A percentile compares a stretch with the other conserved stretches of the same genome.
phyloP scores from a whole-genome alignment of 2,888 invertebrate species.

The Parnassius mnemosyne region DNA sequence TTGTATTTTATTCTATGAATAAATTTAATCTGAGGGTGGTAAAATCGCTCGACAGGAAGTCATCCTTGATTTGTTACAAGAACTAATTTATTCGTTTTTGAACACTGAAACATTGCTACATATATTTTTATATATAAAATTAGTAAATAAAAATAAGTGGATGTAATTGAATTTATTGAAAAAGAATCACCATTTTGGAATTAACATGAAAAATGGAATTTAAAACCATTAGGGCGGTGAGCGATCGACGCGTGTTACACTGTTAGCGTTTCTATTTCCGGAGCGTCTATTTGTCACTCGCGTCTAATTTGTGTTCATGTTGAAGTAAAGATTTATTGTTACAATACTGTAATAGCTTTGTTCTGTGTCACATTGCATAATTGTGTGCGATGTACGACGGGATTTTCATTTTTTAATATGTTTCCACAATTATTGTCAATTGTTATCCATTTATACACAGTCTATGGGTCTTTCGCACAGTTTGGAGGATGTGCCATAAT shows the following conservation, averaged over 20 bases:
- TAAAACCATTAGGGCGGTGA: conserved; percentile 54
- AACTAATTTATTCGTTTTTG: too few relatives aligned
- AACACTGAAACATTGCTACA: too few relatives aligned
- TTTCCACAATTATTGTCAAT: not conserved
- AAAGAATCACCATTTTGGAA: conserved; percentile 51
- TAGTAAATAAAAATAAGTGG: too few relatives aligned
- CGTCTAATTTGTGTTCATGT: conserved; percentile 74
- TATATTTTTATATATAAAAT: too few relatives aligned
- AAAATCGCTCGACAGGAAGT: too few relatives aligned
- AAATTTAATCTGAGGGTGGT: too few relatives aligned
- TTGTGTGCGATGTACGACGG: not conserved
- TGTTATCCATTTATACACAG: too few relatives aligned
- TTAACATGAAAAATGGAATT: conserved; percentile 76
- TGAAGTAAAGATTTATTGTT: conserved; percentile 68
- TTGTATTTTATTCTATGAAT: too few relatives aligned
- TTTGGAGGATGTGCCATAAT: too few relatives aligned
- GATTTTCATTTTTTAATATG: not conserved
- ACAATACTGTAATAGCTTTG: conserved; percentile 32
- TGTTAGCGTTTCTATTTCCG: conserved; percentile 72
- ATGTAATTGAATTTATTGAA: conserved; percentile 29
- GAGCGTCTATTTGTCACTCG: conserved; percentile 70
- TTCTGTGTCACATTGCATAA: conserved; percentile 24
- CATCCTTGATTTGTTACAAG: too few relatives aligned
- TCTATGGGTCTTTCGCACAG: too few relatives aligned
- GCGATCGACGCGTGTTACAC: conserved; percentile 69